Conservation (phyloP, 1,140 invertebrate species). For the Drosophila auraria region DNA sequence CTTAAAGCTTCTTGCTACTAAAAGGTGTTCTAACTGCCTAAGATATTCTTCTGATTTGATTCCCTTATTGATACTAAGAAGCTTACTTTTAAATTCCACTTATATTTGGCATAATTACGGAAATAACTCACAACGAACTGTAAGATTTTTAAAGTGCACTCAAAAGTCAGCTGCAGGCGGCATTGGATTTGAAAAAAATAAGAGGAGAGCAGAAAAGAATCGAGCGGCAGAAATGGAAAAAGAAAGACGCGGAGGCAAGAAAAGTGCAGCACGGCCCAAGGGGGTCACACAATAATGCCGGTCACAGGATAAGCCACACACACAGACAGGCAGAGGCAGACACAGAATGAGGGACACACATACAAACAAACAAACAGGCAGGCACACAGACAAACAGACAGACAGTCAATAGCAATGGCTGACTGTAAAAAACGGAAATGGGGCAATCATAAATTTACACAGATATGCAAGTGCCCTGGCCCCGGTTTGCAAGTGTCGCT, state of each 20-base stretch:
- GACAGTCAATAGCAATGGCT: conserved; percentile 76
- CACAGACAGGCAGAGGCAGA: neutral
- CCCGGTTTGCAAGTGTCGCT: conserved; percentile 35
- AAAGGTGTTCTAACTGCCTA: too few species aligned
- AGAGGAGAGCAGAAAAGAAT: conserved; percentile 9
- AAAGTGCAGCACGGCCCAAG: conserved; percentile 65
- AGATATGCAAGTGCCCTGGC: conserved; percentile 78
- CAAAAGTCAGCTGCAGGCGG: conserved; percentile 78
- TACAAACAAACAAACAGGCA: conserved; percentile 1
- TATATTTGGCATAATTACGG: neutral
- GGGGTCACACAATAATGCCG: conserved; percentile 79
- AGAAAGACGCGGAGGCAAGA: conserved; percentile 55
- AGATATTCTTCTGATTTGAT: neutral
- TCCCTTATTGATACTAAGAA: too few species aligned
- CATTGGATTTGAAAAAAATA: conserved; percentile 68
- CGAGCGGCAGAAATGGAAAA: conserved; percentile 12
- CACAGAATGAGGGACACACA: neutral
- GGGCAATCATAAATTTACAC: conserved; percentile 84
- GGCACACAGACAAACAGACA: conserved; percentile 24
- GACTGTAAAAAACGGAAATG: conserved; percentile 83
- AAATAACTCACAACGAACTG: neutral
- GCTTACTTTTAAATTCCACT: neutral
- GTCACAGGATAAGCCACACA: conserved; percentile 75
- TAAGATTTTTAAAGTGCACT: conserved; percentile 49
- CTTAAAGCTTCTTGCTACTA: neutral